phyloP scores from a whole-genome alignment of 2,888 invertebrate genomes.

The Anticlea derivata region DNA sequence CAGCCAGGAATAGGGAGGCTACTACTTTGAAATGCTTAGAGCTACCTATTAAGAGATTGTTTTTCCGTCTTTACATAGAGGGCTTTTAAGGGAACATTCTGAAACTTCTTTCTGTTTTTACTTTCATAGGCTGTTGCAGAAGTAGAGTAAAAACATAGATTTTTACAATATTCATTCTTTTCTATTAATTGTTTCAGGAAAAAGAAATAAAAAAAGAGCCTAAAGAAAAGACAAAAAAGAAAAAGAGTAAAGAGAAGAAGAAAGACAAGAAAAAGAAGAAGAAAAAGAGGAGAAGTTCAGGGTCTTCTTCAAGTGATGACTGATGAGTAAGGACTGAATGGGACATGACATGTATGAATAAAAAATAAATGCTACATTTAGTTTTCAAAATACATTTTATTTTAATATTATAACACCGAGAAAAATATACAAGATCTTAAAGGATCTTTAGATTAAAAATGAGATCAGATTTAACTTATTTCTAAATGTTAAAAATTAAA shows the following conservation, averaged over 20 bases:
- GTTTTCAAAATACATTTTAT: constrained; percentile 1
- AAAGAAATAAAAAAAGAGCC: constrained; percentile 57
- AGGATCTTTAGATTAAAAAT: not conserved
- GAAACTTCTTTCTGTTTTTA: too few species aligned
- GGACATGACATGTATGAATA: not conserved
- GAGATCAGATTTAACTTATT: constrained; percentile 10
- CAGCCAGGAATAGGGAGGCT: too few species aligned
- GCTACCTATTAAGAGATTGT: too few species aligned
- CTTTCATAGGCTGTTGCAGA: too few species aligned
- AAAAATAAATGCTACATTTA: constrained; percentile 1
- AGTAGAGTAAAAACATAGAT: too few species aligned
- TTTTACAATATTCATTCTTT: not conserved
- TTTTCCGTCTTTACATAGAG: too few species aligned
- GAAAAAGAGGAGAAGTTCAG: constrained; percentile 59
- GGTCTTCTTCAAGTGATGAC: constrained; percentile 48
- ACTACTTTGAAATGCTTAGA: too few species aligned
- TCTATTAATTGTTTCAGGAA: constrained; percentile 47
- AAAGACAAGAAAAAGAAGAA: constrained; percentile 67
- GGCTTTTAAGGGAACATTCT: too few species aligned
- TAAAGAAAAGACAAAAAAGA: constrained; percentile 62
- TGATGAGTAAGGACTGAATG: not conserved
- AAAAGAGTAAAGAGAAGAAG: constrained; percentile 58
- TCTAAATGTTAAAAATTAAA: too few species aligned
- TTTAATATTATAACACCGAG: not conserved
- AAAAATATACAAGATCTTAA: not conserved